Conservation (phyloP, 2,888 invertebrate species). For the Drosophila lutescens region DNA sequence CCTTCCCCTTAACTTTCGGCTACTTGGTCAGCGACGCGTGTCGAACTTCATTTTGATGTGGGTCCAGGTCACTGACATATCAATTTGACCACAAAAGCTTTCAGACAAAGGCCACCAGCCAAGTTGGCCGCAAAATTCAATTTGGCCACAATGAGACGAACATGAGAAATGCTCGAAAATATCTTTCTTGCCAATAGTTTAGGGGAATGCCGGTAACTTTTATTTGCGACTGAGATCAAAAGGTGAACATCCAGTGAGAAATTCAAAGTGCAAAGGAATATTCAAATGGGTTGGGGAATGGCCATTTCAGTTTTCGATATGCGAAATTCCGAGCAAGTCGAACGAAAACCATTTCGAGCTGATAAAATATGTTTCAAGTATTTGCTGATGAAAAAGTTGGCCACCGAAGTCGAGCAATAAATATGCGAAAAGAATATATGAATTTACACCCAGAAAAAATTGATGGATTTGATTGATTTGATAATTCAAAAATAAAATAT, state of each 20-base stretch:
- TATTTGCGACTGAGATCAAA: conserved; percentile 58
- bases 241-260: conserved; percentile 62
- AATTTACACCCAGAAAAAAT: not conserved
- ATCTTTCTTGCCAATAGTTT: conserved; percentile 61
- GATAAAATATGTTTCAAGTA: conserved; percentile 38
- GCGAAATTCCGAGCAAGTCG: conserved; percentile 22
- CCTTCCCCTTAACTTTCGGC: conserved; percentile 13
- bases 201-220: conserved; percentile 28
- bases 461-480: too few species aligned
- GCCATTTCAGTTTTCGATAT: conserved; percentile 25
- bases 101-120: conserved; percentile 54
- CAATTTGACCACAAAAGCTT: conserved; percentile 73
- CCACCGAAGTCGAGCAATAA: conserved; percentile 13
- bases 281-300: conserved; percentile 18
- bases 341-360: conserved; percentile 27
- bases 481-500: too few species aligned
- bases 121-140: conserved; percentile 60
- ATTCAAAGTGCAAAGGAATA: conserved; percentile 32
- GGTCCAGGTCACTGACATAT: conserved; percentile 66
- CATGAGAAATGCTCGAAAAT: conserved; percentile 38
- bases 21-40: conserved; percentile 44
- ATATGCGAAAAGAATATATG: conserved; percentile 7
- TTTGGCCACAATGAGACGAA: conserved; percentile 31
- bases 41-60: conserved; percentile 60
- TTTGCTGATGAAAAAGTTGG: conserved; percentile 28